Evolutionary conservation across 1,140 invertebrate species (phyloP).

Genomic region (Dreissena polymorpha): DNA sequence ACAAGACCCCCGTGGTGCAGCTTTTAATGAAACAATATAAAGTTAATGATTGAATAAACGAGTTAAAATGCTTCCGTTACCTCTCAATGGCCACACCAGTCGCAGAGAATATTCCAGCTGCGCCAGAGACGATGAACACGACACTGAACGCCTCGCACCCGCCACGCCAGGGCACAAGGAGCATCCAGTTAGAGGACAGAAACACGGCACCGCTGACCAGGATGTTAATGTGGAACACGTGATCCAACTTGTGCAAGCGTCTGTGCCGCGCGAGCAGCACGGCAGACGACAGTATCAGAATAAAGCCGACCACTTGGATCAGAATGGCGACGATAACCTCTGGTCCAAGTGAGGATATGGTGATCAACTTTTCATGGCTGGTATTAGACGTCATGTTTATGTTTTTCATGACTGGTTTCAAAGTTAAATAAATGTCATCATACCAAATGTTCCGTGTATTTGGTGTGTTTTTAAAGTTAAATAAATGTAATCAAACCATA

Average conservation of each 20-base stretch:
- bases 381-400: background rate
- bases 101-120: background rate
- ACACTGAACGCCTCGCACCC: slow-evolving; percentile 12
- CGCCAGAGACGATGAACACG: slow-evolving; percentile 20
- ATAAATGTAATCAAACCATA: background rate
- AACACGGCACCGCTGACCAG: slow-evolving; percentile 20
- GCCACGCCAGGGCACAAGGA: slow-evolving; percentile 2
- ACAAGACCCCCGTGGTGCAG: background rate
- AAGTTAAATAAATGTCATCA: background rate
- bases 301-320: slow-evolving; percentile 24
- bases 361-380: background rate
- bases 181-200: slow-evolving; percentile 22
- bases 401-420: background rate
- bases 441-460: background rate
- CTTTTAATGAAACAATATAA: background rate
- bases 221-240: slow-evolving; percentile 20
- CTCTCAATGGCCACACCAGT: slow-evolving; percentile 25
- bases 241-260: slow-evolving; percentile 14
- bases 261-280: slow-evolving; percentile 22
- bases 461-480: background rate
- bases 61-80: background rate
- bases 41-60: background rate
- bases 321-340: slow-evolving; percentile 1
- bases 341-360: no score
- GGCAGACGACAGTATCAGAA: slow-evolving; percentile 28